phyloP scores from a whole-genome alignment of 2,888 invertebrate genomes.

The Dryobotodes eremita region DNA sequence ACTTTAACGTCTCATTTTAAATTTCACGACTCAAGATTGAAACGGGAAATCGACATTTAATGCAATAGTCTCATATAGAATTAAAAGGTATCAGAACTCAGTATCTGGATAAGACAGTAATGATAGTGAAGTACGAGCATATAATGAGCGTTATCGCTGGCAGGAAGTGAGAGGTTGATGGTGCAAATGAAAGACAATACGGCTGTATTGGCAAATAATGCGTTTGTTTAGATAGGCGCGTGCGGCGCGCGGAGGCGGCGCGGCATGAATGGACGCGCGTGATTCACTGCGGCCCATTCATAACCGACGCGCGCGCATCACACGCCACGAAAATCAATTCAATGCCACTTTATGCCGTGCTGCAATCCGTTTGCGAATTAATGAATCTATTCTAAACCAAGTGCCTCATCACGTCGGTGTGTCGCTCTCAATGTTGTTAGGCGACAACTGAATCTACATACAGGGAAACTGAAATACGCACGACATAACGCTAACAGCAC shows the following conservation, averaged over 20 bases:
- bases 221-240: slow-evolving; percentile 81
- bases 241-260: slow-evolving; percentile 84
- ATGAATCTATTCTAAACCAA: slow-evolving; percentile 55
- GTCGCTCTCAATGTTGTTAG: slow-evolving; percentile 25
- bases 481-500: not conserved
- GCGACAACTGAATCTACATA: slow-evolving; percentile 3
- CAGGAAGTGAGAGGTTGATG: slow-evolving; percentile 86
- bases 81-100: slow-evolving; percentile 60
- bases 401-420: slow-evolving; percentile 31
- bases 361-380: slow-evolving; percentile 69
- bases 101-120: slow-evolving; percentile 59
- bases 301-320: slow-evolving; percentile 78
- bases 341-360: slow-evolving; percentile 72
- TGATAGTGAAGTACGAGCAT: slow-evolving; percentile 62
- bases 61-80: slow-evolving; percentile 60
- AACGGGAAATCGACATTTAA: slow-evolving; percentile 72
- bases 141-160: slow-evolving; percentile 73
- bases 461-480: slow-evolving; percentile 5
- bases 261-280: slow-evolving; percentile 85
- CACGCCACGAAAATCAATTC: slow-evolving; percentile 74
- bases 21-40: slow-evolving; percentile 79
- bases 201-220: slow-evolving; percentile 78
- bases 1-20: slow-evolving; percentile 79
- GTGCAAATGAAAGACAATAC: slow-evolving; percentile 85
- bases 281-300: slow-evolving; percentile 88